Base-by-base conservation (phyloP, 2,113 vertebrate genomes). In the Hippocampus abdominalis region DNA sequence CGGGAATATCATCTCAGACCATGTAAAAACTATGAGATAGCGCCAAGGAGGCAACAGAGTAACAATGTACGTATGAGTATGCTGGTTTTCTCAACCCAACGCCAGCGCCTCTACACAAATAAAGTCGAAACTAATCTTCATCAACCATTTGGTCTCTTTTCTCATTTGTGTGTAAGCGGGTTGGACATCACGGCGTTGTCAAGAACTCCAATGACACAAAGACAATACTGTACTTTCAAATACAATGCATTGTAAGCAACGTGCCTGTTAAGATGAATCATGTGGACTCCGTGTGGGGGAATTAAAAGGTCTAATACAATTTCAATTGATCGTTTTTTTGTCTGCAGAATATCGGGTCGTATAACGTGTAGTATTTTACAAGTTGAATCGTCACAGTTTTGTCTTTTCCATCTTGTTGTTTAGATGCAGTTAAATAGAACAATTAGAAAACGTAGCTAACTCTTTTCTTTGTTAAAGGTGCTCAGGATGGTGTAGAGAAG, bases 141-240 rank as follows among this genome's bases (percentile, higher is more conserved):
- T 61, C 32, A 74, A 6, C 18, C 56, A 56, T 66, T 67, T 81
- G 71, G 69, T 64, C 64, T 46, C 44, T 32, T 32, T 46, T 13
- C 59, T 64, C 49, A 13, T 51, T 56, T 72, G 20, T 51, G 44
- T 56, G 49, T 64, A 51, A 49, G 20, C 39, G 57, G 42, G 59
- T 56, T 53, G n/a, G 18, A 6, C n/a, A 27, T 27, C 12, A 29
- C 7, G 7, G 13, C 32, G 15, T 32, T 59, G 4, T 48, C 46
- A 48, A 13, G 15, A 16, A 4, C n/a, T 18, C 15, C 13, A 48
- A 48, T 48, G 46, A 48, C 16, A 20, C 5, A 1, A 48, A 18
- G 15, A 18, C 46, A 18, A 48, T 48, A 48, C 49, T n/a, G 18
- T 48, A 48, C 49, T n/a, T 53, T 53, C 20, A 53, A 53, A 53